Evolutionary conservation across 92 coral and sea anemone genomes (phyloP).

Genomic region (Umimayanthus chanpuru): DNA sequence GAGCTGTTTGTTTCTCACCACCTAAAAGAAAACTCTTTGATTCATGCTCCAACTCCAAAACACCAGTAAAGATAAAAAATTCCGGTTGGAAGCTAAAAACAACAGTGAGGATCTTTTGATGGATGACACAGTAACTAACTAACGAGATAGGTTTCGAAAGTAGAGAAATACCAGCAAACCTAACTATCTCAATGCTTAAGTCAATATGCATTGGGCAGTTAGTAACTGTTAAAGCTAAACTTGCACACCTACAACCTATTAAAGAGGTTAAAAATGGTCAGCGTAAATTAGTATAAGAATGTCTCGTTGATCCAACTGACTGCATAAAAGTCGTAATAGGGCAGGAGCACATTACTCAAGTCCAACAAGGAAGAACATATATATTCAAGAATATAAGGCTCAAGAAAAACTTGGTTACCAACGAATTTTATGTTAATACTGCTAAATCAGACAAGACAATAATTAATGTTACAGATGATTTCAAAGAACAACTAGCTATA

Average conservation of each 20-base stretch:
- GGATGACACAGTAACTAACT: constrained; percentile 21
- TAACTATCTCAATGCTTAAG: neutral
- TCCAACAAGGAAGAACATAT: constrained; percentile 5
- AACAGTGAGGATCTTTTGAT: constrained; percentile 19
- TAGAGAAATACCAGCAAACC: constrained; percentile 15
- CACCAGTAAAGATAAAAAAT: constrained; percentile 30
- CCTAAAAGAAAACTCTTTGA: constrained; percentile 20
- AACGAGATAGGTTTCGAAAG: constrained; percentile 14
- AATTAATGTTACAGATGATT: constrained; percentile 37
- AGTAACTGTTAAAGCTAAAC: constrained; percentile 5
- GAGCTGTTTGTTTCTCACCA: constrained; percentile 6
- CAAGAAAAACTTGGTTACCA: neutral
- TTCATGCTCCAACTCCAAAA: constrained; percentile 20
- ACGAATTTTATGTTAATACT: neutral
- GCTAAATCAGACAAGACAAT: constrained; percentile 13
- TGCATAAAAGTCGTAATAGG: neutral
- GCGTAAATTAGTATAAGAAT: constrained; percentile 7
- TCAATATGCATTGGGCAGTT: neutral
- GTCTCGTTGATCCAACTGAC: constrained; percentile 22
- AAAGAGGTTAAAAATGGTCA: constrained; percentile 3
- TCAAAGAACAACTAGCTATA: constrained; percentile 44
- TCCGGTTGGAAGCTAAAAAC: constrained; percentile 26
- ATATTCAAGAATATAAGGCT: neutral
- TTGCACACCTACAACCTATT: constrained; percentile 6
- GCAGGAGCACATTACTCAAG: neutral